These are phyloP conservation scores for Sesamia inferens DNA, from an alignment of 2,888 invertebrate species.

Conservation along the genomic window DNA sequence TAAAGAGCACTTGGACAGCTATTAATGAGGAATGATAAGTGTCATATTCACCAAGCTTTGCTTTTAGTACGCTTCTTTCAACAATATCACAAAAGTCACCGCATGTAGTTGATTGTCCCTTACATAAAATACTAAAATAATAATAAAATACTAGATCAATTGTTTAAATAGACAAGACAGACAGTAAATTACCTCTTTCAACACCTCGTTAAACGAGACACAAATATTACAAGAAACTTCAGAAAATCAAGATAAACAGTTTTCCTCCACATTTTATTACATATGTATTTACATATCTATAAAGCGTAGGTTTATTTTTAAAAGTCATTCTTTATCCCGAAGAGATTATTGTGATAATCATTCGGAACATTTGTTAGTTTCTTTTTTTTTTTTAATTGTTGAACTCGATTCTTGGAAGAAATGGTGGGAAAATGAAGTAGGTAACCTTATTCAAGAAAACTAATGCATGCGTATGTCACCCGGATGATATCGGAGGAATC, in stretches of 20 bases:
- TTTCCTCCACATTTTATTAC: constrained; percentile 26
- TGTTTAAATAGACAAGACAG: constrained; percentile 12
- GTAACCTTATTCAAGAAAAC: constrained; percentile 59
- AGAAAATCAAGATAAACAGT: constrained; percentile 22
- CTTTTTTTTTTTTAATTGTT: constrained; percentile 22
- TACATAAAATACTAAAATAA: constrained; percentile 19
- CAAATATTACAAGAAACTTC: constrained; percentile 26
- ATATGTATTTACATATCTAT: constrained; percentile 44
- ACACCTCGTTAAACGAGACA: constrained; percentile 36
- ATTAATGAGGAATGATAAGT: neutral
- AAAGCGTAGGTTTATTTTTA: constrained; percentile 45
- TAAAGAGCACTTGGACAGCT: neutral
- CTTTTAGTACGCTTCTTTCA: neutral
- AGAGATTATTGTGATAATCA: constrained; percentile 41
- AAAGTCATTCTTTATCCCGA: constrained; percentile 38
- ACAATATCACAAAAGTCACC: neutral
- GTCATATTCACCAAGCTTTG: neutral
- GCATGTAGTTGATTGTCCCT: neutral
- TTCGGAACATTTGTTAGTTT: constrained; percentile 45
- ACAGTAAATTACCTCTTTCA: constrained; percentile 39
- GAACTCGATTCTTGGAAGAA: constrained; percentile 38
- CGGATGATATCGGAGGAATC: constrained; percentile 59
- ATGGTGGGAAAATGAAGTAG: constrained; percentile 49
- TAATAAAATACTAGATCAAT: constrained; percentile 19
- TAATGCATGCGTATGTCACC: constrained; percentile 57